These are phyloP conservation scores for Trissolcus brochymenae DNA, from an alignment of 2,888 invertebrate genomes.

Conservation along the genomic window DNA sequence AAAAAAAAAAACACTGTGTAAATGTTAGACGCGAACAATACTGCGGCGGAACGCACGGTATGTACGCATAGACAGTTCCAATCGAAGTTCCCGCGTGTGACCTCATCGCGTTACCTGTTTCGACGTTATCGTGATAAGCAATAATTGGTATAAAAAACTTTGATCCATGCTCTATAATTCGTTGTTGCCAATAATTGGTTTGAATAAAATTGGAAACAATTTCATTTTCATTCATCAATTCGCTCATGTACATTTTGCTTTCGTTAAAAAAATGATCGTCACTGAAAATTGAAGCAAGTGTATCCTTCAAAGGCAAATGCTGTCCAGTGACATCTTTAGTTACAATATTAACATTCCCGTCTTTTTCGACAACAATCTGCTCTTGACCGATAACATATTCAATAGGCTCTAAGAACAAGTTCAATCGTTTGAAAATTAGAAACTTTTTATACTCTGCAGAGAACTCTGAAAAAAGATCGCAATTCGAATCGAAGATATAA, in stretches of 20 bases:
- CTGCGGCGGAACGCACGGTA: too few species aligned
- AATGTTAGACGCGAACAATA: slow-evolving; percentile 18
- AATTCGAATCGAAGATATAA: slow-evolving; percentile 16
- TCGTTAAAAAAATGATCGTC: slow-evolving; percentile 13
- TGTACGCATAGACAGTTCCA: too few species aligned
- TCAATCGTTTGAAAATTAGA: slow-evolving; percentile 17
- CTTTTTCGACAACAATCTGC: not conserved
- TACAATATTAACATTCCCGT: slow-evolving; percentile 8
- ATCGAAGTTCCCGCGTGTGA: too few species aligned
- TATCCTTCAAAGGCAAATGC: slow-evolving; percentile 21
- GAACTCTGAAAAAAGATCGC: slow-evolving; percentile 22
- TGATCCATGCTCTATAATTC: not conserved
- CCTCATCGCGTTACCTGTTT: slow-evolving; percentile 26
- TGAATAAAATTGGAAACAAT: slow-evolving; percentile 23
- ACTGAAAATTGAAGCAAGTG: not conserved
- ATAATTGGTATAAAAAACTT: slow-evolving; percentile 31
- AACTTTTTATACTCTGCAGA: slow-evolving; percentile 29
- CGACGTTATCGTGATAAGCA: slow-evolving; percentile 22
- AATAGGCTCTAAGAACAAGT: slow-evolving; percentile 19
- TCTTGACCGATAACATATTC: slow-evolving; percentile 31
- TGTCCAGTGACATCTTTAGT: slow-evolving; percentile 7
- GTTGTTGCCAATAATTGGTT: slow-evolving; percentile 16
- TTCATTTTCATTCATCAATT: slow-evolving; percentile 3
- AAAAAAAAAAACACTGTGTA: slow-evolving; percentile 21
- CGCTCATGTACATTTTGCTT: not conserved